Conservation (phyloP, 2,888 invertebrate genomes). For the Eupsilia transversa region DNA sequence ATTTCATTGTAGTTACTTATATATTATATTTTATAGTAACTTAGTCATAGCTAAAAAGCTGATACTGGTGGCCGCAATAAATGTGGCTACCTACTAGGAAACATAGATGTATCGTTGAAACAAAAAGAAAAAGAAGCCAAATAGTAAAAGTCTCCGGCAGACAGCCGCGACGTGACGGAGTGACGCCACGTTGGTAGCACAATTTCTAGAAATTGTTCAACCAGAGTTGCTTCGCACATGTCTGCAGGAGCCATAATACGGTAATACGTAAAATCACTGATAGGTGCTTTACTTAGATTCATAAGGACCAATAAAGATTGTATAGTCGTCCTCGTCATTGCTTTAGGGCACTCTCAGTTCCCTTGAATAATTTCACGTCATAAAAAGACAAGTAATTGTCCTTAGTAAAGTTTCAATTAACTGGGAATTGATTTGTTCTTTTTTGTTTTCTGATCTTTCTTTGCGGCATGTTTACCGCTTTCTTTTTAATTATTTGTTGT, state of each 20-base stretch:
- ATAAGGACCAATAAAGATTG: not conserved
- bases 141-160: too few species aligned
- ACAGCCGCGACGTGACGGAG: too few species aligned
- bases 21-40: not conserved
- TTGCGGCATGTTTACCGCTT: too few species aligned
- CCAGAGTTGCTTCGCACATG: too few species aligned
- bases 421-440: too few species aligned
- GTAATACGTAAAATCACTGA: too few species aligned
- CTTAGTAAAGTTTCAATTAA: too few species aligned
- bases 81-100: not conserved
- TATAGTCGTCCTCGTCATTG: not conserved
- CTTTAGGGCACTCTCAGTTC: not conserved
- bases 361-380: too few species aligned
- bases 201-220: too few species aligned
- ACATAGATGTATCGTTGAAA: not conserved
- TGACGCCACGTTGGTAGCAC: too few species aligned
- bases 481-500: not conserved
- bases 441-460: too few species aligned
- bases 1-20: not conserved
- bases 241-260: too few species aligned
- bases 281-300: not conserved
- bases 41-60: slow-evolving; percentile 7
- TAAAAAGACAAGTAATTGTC: not conserved
- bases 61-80: not conserved
- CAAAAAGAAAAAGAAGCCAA: not conserved